These are phyloP conservation scores for Nomada fabriciana DNA, from an alignment of 2,888 invertebrate species.

Conservation along the genomic window DNA sequence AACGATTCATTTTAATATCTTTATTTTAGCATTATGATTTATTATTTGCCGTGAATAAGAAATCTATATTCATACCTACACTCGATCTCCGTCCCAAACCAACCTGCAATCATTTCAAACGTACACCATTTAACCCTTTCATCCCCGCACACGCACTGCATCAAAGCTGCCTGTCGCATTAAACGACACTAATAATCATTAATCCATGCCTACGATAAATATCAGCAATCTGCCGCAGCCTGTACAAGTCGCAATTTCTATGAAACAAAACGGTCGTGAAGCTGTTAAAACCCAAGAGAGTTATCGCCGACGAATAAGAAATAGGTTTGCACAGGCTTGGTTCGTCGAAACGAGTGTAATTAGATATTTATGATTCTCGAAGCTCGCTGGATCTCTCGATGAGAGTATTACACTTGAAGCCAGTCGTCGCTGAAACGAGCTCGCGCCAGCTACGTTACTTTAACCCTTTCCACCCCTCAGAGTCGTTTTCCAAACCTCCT, in stretches of 20 bases:
- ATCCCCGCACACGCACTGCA: background rate
- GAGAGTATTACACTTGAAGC: slow-evolving; percentile 70
- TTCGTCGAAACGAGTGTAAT: slow-evolving; percentile 68
- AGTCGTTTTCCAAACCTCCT: slow-evolving; percentile 8
- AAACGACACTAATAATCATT: slow-evolving; percentile 17
- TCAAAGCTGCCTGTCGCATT: background rate
- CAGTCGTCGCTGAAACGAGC: slow-evolving; percentile 32
- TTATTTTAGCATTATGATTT: too few relatives aligned
- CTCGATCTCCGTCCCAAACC: too few relatives aligned
- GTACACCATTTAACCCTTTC: too few relatives aligned
- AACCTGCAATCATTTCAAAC: too few relatives aligned
- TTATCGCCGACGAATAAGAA: slow-evolving; percentile 2
- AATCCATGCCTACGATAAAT: slow-evolving; percentile 9
- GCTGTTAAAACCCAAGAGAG: background rate
- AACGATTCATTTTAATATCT: too few relatives aligned
- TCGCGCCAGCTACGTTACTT: background rate
- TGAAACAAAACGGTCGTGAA: background rate
- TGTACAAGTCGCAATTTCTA: background rate
- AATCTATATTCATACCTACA: too few relatives aligned
- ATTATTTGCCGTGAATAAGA: too few relatives aligned
- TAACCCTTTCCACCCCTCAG: background rate
- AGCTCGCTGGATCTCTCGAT: slow-evolving; percentile 54
- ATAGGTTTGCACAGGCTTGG: background rate
- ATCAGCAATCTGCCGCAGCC: background rate
- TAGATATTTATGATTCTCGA: slow-evolving; percentile 69